Percentiles rank a stretch among this genome's conserved stretches.
Evolutionary conservation across 2,797 vertebrate species (phyloP).

Genomic region (Tokudaia tokunoshimensis): DNA sequence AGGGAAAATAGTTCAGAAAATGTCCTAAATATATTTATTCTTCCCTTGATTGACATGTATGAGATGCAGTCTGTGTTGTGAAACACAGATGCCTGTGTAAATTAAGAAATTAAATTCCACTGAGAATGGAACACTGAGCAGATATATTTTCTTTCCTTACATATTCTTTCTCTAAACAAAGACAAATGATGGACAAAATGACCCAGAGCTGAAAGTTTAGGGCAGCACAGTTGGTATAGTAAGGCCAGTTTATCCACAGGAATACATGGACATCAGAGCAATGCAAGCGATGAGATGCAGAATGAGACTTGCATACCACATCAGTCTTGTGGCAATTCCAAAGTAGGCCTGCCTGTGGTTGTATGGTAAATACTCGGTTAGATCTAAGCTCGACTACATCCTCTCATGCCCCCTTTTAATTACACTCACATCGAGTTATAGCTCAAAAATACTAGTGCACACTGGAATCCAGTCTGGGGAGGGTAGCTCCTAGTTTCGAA

Average conservation of each 20-base stretch:
- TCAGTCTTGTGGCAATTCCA: constrained; percentile 40
- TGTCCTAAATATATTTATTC: not conserved
- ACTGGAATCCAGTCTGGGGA: constrained; percentile 38
- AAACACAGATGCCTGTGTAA: not conserved
- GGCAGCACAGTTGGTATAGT: not conserved
- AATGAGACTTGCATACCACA: not conserved
- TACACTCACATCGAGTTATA: constrained; percentile 43
- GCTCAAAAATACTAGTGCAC: constrained; percentile 18
- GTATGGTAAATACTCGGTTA: constrained; percentile 21
- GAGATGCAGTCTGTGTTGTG: not conserved
- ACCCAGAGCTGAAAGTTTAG: constrained; percentile 37
- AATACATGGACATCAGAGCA: constrained; percentile 41
- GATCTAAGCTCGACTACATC: not conserved
- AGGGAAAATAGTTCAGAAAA: not conserved
- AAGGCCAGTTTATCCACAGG: constrained; percentile 18
- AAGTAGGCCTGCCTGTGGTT: not conserved
- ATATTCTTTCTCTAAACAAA: constrained; percentile 37
- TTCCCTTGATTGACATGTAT: constrained; percentile 22
- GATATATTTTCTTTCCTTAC: constrained; percentile 39
- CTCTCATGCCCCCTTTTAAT: not conserved
- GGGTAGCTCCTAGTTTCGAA: constrained; percentile 52
- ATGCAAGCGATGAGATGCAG: constrained; percentile 48
- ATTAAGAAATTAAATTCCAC: constrained; percentile 57
- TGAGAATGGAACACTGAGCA: constrained; percentile 24
- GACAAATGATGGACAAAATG: constrained; percentile 64